Conservation (phyloP, 2,888 invertebrate species). For the Ceratothoa steindachneri region DNA sequence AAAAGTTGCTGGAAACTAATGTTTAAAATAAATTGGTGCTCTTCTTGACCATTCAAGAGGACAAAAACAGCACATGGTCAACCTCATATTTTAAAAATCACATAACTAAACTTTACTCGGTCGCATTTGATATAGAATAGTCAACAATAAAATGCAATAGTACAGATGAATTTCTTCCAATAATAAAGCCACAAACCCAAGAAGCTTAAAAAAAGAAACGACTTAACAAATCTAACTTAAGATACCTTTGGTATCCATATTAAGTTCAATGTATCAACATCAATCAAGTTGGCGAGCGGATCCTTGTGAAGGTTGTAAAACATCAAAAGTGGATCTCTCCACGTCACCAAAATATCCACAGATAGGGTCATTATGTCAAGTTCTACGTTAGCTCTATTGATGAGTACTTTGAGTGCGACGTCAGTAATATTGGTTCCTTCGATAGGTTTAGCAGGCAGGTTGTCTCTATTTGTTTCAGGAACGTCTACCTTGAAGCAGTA, state of each 20-base stretch:
- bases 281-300: not conserved
- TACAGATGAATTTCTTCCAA: no score
- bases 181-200: no score
- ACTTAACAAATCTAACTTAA: no score
- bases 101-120: no score
- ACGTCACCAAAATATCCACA: not conserved
- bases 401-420: not conserved
- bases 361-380: not conserved
- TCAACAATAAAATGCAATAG: no score
- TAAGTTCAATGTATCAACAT: not conserved
- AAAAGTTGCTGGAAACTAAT: no score
- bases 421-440: not conserved
- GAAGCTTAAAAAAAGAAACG: no score
- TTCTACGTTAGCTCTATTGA: not conserved
- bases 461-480: not conserved
- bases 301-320: not conserved
- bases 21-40: no score
- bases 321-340: not conserved
- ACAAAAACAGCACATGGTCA: no score
- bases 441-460: not conserved
- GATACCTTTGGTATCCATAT: not conserved
- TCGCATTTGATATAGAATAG: no score
- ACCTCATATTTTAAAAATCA: no score
- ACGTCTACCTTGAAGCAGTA: not conserved
- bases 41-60: no score